A percentile compares a stretch with the other conserved stretches of the same genome.
These are phyloP conservation scores for Bradysia coprophila DNA, from an alignment of 1,140 invertebrate genomes.

Conservation along the genomic window DNA sequence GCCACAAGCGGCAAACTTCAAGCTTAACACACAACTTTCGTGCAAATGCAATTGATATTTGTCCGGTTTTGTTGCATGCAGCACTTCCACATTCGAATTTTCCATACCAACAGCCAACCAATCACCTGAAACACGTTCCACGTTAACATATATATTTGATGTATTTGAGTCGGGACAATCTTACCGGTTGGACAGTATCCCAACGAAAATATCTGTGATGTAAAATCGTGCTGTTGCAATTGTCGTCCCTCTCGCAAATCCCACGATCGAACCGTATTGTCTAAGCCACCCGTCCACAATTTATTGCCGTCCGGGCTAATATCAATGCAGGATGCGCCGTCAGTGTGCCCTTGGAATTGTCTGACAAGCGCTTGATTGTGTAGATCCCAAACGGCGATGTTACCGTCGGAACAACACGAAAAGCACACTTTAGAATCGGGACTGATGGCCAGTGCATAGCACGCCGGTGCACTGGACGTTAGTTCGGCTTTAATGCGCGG, in stretches of 20 bases:
- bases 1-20: constrained; percentile 84
- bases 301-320: constrained; percentile 88
- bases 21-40: constrained; percentile 87
- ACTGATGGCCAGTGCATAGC: constrained; percentile 78
- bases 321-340: constrained; percentile 93
- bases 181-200: constrained; percentile 80
- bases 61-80: constrained; percentile 79
- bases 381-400: constrained; percentile 93
- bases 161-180: neutral
- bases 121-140: constrained; percentile 38
- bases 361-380: constrained; percentile 84
- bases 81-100: constrained; percentile 83
- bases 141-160: constrained; percentile 1
- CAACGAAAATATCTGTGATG: constrained; percentile 79
- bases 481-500: constrained; percentile 75
- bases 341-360: constrained; percentile 79
- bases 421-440: constrained; percentile 89
- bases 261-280: constrained; percentile 88
- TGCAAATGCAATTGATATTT: constrained; percentile 91
- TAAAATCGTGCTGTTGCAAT: constrained; percentile 78
- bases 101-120: constrained; percentile 98
- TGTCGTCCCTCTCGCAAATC: constrained; percentile 79
- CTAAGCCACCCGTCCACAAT: constrained; percentile 90
- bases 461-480: constrained; percentile 79
- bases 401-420: constrained; percentile 92